These are phyloP conservation scores for Cydia splendana DNA, from an alignment of 1,140 invertebrate species.

Conservation along the genomic window DNA sequence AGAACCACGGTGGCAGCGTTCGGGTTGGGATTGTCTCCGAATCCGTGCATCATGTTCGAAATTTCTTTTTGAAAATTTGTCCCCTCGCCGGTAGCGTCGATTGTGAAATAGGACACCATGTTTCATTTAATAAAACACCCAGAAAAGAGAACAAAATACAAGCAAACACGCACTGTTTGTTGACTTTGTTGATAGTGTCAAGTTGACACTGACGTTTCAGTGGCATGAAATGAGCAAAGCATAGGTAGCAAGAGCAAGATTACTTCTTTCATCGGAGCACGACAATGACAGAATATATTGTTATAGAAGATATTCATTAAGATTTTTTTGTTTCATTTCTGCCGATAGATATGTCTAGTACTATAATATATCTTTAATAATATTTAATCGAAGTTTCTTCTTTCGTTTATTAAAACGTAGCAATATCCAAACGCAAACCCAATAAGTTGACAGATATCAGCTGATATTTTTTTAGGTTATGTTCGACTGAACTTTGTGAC, in stretches of 20 bases:
- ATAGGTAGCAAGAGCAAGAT: no score
- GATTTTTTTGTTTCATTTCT: no score
- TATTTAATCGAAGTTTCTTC: no score
- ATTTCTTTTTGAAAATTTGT: conserved; percentile 82
- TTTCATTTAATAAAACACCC: background rate
- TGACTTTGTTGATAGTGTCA: no score
- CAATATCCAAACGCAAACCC: conserved; percentile 11
- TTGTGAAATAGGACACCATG: conserved; percentile 68
- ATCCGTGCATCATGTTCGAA: conserved; percentile 86
- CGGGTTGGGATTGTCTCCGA: conserved; percentile 85
- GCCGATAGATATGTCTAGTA: no score
- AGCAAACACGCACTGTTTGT: background rate
- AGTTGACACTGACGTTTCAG: no score
- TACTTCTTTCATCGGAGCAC: no score
- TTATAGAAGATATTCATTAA: no score
- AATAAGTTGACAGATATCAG: conserved; percentile 15
- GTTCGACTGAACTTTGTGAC: background rate
- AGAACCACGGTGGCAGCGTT: conserved; percentile 84
- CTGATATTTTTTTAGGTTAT: conserved; percentile 15
- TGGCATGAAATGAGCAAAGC: no score
- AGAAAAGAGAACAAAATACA: background rate
- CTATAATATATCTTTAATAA: no score
- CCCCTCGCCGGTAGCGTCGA: conserved; percentile 58
- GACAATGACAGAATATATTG: no score
- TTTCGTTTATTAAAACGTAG: background rate